These are phyloP conservation scores for Falco punctatus DNA, from an alignment of 2,113 vertebrate genomes.

Conservation along the genomic window DNA sequence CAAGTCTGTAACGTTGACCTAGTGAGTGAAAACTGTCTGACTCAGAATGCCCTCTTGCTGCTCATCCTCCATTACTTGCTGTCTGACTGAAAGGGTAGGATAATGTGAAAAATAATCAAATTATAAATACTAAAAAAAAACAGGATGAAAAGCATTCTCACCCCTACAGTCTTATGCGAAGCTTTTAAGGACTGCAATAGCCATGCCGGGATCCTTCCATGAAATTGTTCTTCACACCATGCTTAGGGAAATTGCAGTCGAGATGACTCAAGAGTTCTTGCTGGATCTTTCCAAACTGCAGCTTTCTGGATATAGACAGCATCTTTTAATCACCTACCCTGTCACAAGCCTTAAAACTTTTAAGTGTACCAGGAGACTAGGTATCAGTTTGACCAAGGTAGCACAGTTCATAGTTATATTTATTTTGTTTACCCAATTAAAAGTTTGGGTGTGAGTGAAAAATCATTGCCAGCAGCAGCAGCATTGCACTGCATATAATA, in stretches of 20 bases:
- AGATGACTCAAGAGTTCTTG: background rate
- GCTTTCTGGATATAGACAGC: background rate
- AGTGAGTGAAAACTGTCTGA: background rate
- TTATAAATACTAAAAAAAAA: background rate
- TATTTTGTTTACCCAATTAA: background rate
- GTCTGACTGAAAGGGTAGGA: background rate
- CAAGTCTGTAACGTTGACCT: background rate
- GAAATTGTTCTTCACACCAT: background rate
- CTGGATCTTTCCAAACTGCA: background rate
- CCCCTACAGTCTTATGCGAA: background rate
- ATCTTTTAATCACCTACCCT: background rate
- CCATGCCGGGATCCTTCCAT: background rate
- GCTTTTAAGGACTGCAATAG: background rate
- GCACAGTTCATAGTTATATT: background rate
- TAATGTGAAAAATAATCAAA: background rate
- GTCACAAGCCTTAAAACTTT: background rate
- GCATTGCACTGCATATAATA: background rate
- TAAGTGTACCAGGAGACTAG: background rate
- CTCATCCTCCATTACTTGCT: background rate
- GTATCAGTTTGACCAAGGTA: background rate
- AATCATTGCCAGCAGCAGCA: background rate
- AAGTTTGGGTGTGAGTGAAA: background rate
- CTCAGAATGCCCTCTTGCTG: background rate
- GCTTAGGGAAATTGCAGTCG: background rate
- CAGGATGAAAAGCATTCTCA: background rate